phyloP scores from a whole-genome alignment of 1,140 invertebrate genomes.

The Pygmarrhopalites habei region DNA sequence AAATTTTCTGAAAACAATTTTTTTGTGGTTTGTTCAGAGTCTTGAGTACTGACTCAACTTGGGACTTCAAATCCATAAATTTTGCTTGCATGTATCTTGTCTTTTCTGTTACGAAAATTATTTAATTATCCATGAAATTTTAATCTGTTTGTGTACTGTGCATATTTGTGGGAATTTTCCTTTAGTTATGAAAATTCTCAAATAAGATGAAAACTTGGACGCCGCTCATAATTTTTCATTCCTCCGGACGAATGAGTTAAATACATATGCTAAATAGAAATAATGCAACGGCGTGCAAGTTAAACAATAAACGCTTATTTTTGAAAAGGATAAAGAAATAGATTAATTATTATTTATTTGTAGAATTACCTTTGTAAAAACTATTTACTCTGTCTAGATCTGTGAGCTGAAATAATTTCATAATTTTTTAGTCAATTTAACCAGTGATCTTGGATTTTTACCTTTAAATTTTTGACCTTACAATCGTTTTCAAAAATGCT shows the following conservation, averaged over 20 bases:
- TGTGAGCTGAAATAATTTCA: background rate
- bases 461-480: constrained; percentile 34
- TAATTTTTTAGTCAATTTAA: background rate
- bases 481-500: constrained; percentile 73
- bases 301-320: too few relatives aligned
- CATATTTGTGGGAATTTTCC: too few relatives aligned
- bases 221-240: background rate
- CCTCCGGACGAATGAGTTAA: background rate
- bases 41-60: constrained; percentile 60
- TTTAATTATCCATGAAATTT: constrained; percentile 39
- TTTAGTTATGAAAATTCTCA: constrained; percentile 96
- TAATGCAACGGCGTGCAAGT: too few relatives aligned
- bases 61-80: constrained; percentile 81
- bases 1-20: background rate
- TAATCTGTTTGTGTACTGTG: too few relatives aligned
- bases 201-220: constrained; percentile 42
- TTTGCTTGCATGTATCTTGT: constrained; percentile 47
- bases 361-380: constrained; percentile 63
- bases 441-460: background rate
- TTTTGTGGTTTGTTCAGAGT: constrained; percentile 39
- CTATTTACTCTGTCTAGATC: constrained; percentile 68
- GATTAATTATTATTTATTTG: background rate
- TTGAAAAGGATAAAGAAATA: background rate
- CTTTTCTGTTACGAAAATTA: too few relatives aligned
- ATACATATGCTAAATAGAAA: background rate